phyloP scores from a whole-genome alignment of 2,797 vertebrate genomes.

The Clarias laeviceps region DNA sequence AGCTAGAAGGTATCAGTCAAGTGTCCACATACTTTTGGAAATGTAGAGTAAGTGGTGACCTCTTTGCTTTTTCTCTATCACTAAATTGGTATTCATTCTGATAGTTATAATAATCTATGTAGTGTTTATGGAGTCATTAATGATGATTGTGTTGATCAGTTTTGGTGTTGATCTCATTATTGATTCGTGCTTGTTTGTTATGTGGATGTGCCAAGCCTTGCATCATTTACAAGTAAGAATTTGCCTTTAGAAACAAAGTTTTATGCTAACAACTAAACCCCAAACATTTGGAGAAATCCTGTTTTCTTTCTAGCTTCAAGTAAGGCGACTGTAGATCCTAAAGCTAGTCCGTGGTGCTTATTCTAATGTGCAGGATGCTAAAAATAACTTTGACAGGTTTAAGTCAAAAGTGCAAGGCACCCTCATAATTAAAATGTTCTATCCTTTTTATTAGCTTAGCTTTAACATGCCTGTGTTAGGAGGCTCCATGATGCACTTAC shows the following conservation, averaged over 20 bases:
- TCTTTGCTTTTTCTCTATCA: not conserved
- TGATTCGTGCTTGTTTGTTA: not conserved
- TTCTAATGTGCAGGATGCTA: not conserved
- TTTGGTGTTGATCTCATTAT: not conserved
- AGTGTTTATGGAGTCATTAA: not conserved
- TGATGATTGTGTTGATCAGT: not conserved
- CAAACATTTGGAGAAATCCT: not conserved
- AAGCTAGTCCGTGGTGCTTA: not conserved
- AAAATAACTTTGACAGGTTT: constrained; percentile 11
- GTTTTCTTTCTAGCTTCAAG: not conserved
- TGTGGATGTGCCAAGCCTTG: not conserved
- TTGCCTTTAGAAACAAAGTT: not conserved
- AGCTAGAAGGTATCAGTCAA: not conserved
- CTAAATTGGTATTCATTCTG: not conserved
- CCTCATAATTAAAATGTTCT: constrained; percentile 12
- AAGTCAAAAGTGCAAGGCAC: not conserved
- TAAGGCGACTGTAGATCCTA: not conserved
- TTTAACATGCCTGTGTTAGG: constrained; percentile 24
- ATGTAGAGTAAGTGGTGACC: not conserved
- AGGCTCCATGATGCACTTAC: not conserved
- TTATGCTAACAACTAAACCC: not conserved
- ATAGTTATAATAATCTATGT: not conserved
- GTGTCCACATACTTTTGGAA: not conserved
- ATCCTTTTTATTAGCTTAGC: not conserved
- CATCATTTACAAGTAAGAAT: not conserved